Evolutionary conservation across 2,888 invertebrate species (phyloP), one percentile per base, ranked within the genome.

Genomic region (Hirtodrosophila cameraria): DNA sequence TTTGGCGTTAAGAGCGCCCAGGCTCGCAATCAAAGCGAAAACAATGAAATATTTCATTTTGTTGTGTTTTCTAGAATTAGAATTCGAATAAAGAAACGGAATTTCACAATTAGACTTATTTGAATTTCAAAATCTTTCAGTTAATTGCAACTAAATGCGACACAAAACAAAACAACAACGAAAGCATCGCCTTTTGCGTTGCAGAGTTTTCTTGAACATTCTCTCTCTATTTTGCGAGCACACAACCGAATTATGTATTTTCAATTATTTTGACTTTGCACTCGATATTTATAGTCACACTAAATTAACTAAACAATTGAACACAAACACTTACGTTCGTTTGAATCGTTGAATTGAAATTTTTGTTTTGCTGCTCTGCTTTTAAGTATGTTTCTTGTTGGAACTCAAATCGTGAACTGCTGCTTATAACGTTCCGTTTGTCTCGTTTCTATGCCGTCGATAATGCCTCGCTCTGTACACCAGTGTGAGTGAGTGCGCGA

Each of bases 21-120:
- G 89, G 68, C 77, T 75, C 66, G 80, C 86, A 57, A 93, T 70
- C 7, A 92, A 91, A 79, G 92, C 90, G 58, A 93, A 88, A 76
- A 92, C 85, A 69, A 91, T 88, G 63, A 93, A 88, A 68, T 90
- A 86, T 92, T 94, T 94, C 95, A 95, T 84, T 20, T 69, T 75
- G 28, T 54, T 58, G 49, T 59, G 54, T 54, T 63, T 36, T 42
- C 58, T 70, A 65, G 58, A 64, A 69, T 48, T 38, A 59, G 35
- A 58, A 23, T 23, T 23, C 6, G 23, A 23, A 52, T 23, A 52
- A 52, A 41, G 13, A 49, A 49, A 42, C 7, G 30, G 11, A 58
- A 71, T 85, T 78, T 83, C 82, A 83, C 86, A 80, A 75, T 76
- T 60, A 72, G 61, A 57, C 18, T 55, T 41, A 25, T 30, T 59